Evolutionary conservation across 1,140 invertebrate genomes (phyloP).

Genomic region (Drosophila nikananu): DNA sequence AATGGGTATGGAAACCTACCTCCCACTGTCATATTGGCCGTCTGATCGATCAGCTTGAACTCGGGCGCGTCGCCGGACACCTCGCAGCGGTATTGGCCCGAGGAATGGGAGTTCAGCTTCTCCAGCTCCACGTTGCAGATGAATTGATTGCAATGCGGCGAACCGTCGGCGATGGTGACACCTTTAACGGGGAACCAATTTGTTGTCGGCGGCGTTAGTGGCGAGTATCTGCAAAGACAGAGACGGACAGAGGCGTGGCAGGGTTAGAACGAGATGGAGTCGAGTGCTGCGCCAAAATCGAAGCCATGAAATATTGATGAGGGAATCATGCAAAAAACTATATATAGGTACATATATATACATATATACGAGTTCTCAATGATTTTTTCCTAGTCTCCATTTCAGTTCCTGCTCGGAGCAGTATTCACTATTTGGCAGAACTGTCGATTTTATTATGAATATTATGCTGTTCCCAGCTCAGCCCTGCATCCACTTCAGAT

Average conservation of each 20-base stretch:
- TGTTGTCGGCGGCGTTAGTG: constrained; percentile 82
- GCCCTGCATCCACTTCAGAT: constrained; percentile 24
- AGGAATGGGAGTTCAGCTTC: constrained; percentile 86
- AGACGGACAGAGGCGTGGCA: constrained; percentile 14
- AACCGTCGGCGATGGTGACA: constrained; percentile 91
- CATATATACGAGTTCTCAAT: neutral
- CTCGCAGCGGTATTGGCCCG: constrained; percentile 88
- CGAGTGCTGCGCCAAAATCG: constrained; percentile 74
- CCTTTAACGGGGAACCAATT: constrained; percentile 86
- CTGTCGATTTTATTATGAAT: constrained; percentile 66
- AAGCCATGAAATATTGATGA: constrained; percentile 82
- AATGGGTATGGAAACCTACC: constrained; percentile 81
- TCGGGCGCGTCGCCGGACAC: constrained; percentile 89
- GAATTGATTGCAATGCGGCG: constrained; percentile 87
- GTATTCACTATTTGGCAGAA: constrained; percentile 42
- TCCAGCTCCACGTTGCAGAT: constrained; percentile 87
- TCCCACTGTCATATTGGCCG: constrained; percentile 88
- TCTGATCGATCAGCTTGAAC: constrained; percentile 87
- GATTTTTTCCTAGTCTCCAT: constrained; percentile 33
- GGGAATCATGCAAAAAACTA: constrained; percentile 61
- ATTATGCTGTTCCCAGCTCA: constrained; percentile 62
- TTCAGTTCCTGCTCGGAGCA: constrained; percentile 58
- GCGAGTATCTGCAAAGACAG: constrained; percentile 81
- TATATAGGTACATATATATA: neutral
- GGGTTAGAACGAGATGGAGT: constrained; percentile 23